Percentiles rank a stretch among this genome's conserved stretches.
These are phyloP conservation scores for Balaeniceps rex DNA, from an alignment of 2,113 vertebrate species.

Conservation along the genomic window DNA sequence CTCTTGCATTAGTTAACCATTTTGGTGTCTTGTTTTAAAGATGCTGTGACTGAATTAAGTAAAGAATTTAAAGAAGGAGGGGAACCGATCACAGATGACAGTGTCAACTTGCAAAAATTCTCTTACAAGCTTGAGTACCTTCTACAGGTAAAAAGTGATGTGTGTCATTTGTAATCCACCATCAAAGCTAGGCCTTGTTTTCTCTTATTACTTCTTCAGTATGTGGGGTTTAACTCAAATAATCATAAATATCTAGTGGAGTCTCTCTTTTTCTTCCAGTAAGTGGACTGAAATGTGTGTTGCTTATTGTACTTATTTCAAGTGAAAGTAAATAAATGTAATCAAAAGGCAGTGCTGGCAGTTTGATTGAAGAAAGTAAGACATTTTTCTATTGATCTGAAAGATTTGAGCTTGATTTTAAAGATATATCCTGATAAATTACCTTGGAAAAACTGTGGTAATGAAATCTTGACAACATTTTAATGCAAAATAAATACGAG, in stretches of 20 bases:
- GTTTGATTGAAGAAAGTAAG: background rate
- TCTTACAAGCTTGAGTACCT: conserved; percentile 96
- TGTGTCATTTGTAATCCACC: background rate
- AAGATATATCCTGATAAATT: background rate
- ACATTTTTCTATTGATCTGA: background rate
- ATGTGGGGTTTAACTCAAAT: background rate
- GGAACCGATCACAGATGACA: conserved; percentile 92
- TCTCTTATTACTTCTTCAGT: background rate
- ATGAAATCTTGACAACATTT: background rate
- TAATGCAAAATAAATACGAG: background rate
- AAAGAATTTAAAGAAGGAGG: conserved; percentile 86
- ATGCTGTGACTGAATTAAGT: conserved; percentile 87
- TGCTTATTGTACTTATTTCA: background rate
- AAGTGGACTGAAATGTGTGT: background rate
- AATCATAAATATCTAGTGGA: background rate
- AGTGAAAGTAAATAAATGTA: background rate
- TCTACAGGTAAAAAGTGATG: conserved; percentile 80
- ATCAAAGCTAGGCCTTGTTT: background rate
- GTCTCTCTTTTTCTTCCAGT: background rate
- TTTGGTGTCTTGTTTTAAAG: conserved; percentile 70
- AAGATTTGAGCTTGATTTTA: background rate
- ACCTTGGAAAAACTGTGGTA: background rate
- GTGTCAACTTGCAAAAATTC: conserved; percentile 89
- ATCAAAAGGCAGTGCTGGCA: background rate
- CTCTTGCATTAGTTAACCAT: background rate